Conservation (phyloP, 1,140 invertebrate species). For the Aphidius ervi region DNA sequence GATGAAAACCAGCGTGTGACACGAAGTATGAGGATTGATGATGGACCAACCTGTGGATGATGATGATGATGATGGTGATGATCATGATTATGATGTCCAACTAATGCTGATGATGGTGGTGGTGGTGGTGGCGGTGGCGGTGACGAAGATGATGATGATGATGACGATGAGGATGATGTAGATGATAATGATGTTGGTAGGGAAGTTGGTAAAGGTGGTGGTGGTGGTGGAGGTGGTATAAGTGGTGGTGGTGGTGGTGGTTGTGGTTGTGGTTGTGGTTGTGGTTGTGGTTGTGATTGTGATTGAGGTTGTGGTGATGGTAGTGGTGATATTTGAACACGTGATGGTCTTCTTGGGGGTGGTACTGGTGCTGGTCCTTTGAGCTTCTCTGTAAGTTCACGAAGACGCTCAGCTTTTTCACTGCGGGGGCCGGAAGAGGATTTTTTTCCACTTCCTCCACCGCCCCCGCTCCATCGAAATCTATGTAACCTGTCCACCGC, state of each 20-base stretch:
- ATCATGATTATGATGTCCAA: too few species aligned
- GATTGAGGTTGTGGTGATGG: constrained; percentile 27
- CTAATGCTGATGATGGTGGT: too few species aligned
- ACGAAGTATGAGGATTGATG: constrained; percentile 1
- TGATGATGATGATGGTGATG: constrained; percentile 22
- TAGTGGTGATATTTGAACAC: constrained; percentile 46
- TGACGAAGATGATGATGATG: constrained; percentile 20
- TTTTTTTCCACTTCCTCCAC: constrained; percentile 46
- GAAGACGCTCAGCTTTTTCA: constrained; percentile 66
- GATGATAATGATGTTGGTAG: too few species aligned
- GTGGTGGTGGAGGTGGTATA: neutral
- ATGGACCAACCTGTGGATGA: constrained; percentile 13
- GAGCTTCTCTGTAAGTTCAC: constrained; percentile 72
- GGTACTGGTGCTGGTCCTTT: constrained; percentile 53
- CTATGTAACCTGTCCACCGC: constrained; percentile 73
- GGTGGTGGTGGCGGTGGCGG: too few species aligned
- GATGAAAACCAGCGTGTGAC: constrained; percentile 8
- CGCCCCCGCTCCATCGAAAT: constrained; percentile 68
- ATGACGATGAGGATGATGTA: constrained; percentile 6
- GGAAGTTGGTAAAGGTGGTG: neutral
- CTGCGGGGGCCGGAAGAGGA: constrained; percentile 53
- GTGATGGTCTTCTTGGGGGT: constrained; percentile 45
- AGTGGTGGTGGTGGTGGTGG: too few species aligned
- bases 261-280: too few species aligned
- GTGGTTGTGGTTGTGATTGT: too few species aligned